Percentiles rank a stretch among this genome's conserved stretches.
These are phyloP conservation scores for Hipposideros larvatus DNA, from an alignment of 2,797 vertebrate genomes.

Conservation along the genomic window DNA sequence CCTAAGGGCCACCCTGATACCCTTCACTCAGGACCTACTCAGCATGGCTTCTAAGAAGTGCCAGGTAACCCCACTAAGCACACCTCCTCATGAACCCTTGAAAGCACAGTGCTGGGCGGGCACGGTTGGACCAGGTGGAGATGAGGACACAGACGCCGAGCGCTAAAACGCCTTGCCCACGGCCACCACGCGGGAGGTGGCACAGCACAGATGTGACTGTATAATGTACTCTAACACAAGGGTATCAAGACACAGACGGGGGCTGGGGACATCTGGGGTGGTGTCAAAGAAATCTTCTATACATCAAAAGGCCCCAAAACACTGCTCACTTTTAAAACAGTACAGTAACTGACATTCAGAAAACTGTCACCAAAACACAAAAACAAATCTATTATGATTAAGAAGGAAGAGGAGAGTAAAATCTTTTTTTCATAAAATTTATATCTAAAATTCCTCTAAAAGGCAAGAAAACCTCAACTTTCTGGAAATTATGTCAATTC, in stretches of 20 bases:
- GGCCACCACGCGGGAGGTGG: fast-evolving
- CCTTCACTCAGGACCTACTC: neutral
- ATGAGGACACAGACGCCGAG: fast-evolving
- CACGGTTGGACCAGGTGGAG: too few species aligned
- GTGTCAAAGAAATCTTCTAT: fast-evolving
- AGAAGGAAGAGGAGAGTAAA: neutral
- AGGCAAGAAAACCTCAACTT: neutral
- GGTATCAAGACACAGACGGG: too few species aligned
- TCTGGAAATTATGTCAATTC: neutral
- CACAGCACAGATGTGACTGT: neutral
- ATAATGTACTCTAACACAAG: fast-evolving
- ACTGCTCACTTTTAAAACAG: neutral
- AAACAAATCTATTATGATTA: neutral
- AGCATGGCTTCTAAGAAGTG: neutral
- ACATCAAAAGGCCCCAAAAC: neutral
- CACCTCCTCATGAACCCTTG: neutral
- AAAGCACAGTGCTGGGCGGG: neutral
- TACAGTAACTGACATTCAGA: neutral
- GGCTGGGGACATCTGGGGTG: neutral
- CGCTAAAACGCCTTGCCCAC: too few species aligned
- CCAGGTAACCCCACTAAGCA: neutral
- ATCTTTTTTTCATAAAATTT: neutral
- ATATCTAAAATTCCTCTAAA: neutral
- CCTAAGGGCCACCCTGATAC: neutral
- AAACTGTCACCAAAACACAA: neutral